Conservation (phyloP, 2,113 vertebrate genomes). For the Lagopus leucura region DNA sequence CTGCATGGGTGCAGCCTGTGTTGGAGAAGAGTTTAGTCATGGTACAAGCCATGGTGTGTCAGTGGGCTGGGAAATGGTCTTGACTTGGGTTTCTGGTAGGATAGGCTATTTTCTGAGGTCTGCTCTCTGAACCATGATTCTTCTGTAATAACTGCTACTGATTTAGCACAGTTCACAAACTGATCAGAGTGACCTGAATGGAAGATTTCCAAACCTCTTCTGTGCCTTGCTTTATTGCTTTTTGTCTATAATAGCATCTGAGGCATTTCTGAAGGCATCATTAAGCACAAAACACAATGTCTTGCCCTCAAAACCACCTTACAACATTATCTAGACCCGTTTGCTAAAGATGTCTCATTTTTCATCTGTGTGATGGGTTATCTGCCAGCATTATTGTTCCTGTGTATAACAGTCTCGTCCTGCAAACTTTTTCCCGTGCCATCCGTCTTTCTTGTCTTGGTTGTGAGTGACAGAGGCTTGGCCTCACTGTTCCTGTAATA, state of each 20-base stretch:
- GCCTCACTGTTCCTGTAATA: background rate
- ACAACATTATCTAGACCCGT: background rate
- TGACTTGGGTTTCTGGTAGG: background rate
- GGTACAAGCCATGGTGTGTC: background rate
- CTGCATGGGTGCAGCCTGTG: background rate
- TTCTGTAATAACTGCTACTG: slow-evolving; percentile 23
- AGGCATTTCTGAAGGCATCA: background rate
- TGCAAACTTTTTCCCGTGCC: background rate
- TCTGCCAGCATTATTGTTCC: background rate
- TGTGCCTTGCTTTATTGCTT: slow-evolving; percentile 2
- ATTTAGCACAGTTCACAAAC: background rate
- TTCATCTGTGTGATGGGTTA: background rate
- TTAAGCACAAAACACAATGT: background rate
- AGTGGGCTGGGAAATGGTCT: background rate
- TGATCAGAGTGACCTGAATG: background rate
- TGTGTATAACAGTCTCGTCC: background rate
- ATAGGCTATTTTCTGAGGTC: background rate
- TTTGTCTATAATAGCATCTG: background rate
- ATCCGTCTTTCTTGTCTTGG: background rate
- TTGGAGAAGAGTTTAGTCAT: background rate
- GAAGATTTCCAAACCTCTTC: background rate
- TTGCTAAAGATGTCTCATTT: background rate
- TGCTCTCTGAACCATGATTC: background rate
- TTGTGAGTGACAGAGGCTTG: background rate
- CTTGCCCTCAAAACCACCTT: slow-evolving; percentile 8